A percentile compares a stretch with the other conserved stretches of the same genome.
phyloP scores from a whole-genome alignment of 37 sponge, comb jelly and placozoan genomes.

The Halisarca cf. caerulea region DNA sequence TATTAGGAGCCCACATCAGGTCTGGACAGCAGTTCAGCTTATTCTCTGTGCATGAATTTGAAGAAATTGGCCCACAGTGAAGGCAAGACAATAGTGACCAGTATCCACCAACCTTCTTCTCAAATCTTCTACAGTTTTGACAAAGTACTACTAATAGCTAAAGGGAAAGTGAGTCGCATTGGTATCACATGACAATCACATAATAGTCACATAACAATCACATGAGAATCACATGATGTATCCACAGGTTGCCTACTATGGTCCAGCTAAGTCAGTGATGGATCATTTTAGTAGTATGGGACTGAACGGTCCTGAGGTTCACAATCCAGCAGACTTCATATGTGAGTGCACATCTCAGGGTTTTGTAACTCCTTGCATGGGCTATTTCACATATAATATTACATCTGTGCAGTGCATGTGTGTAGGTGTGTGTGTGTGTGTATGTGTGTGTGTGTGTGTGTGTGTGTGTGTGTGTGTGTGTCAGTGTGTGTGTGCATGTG shows the following conservation, averaged over 20 bases:
- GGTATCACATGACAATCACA: not conserved
- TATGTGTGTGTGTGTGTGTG: too few species aligned
- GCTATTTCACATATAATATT: too few species aligned
- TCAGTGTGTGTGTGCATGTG: too few species aligned
- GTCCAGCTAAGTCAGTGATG: conserved; percentile 51
- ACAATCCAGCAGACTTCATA: conserved; percentile 87
- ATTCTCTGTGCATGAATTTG: conserved; percentile 50
- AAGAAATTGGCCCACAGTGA: conserved; percentile 46
- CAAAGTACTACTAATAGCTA: conserved; percentile 65
- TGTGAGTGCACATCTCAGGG: conserved; percentile 34
- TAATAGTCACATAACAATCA: not conserved
- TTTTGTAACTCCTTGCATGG: too few species aligned
- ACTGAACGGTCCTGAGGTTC: conserved; percentile 60
- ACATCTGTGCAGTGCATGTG: too few species aligned
- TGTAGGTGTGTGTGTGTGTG: too few species aligned
- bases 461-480: too few species aligned
- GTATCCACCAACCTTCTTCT: conserved; percentile 87
- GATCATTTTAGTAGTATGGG: conserved; percentile 51
- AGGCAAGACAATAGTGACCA: conserved; percentile 59
- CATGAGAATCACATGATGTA: not conserved
- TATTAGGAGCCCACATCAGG: conserved; percentile 93
- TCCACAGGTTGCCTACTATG: conserved; percentile 73
- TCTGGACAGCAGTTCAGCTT: conserved; percentile 80
- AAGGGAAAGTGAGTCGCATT: conserved; percentile 55
- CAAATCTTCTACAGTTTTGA: conserved; percentile 83